Percentiles rank a stretch among this genome's conserved stretches.
These are phyloP conservation scores for Prosapia bicincta DNA, from an alignment of 2,888 invertebrate genomes.

Conservation along the genomic window DNA sequence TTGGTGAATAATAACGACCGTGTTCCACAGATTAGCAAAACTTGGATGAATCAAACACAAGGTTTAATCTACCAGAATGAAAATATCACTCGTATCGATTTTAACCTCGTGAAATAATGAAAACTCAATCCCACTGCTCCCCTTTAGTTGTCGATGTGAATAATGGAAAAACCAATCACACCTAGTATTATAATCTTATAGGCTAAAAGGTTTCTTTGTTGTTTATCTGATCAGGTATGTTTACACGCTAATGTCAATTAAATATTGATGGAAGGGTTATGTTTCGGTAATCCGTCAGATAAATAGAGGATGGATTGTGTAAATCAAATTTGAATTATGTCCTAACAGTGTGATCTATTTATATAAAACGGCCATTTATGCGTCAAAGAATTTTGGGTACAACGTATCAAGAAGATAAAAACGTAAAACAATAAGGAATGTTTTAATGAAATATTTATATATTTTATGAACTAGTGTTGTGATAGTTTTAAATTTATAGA, in stretches of 20 bases:
- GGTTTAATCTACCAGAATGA: slow-evolving; percentile 12
- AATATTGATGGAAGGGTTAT: background rate
- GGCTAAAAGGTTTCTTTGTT: slow-evolving; percentile 18
- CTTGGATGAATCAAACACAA: slow-evolving; percentile 18
- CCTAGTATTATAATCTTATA: slow-evolving; percentile 13
- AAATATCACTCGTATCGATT: slow-evolving; percentile 28
- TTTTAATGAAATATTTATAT: too few species aligned
- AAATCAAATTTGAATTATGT: background rate
- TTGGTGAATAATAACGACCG: slow-evolving; percentile 1
- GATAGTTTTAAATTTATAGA: too few species aligned
- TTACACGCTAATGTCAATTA: background rate
- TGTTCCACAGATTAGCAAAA: slow-evolving; percentile 3
- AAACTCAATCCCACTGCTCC: slow-evolving; percentile 28
- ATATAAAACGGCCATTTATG: too few species aligned
- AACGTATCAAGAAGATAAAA: too few species aligned
- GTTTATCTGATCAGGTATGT: background rate
- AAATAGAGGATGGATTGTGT: background rate
- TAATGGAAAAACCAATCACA: slow-evolving; percentile 31
- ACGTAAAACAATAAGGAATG: too few species aligned
- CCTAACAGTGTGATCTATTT: background rate
- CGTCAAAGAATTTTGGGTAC: too few species aligned
- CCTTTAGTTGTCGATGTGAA: slow-evolving; percentile 13
- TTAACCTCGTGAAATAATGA: slow-evolving; percentile 27
- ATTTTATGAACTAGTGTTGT: too few species aligned
- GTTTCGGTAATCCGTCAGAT: background rate